Percentiles rank a stretch among this genome's conserved stretches.
Conservation (phyloP, 2,113 vertebrate genomes). For the Corvus hawaiiensis region DNA sequence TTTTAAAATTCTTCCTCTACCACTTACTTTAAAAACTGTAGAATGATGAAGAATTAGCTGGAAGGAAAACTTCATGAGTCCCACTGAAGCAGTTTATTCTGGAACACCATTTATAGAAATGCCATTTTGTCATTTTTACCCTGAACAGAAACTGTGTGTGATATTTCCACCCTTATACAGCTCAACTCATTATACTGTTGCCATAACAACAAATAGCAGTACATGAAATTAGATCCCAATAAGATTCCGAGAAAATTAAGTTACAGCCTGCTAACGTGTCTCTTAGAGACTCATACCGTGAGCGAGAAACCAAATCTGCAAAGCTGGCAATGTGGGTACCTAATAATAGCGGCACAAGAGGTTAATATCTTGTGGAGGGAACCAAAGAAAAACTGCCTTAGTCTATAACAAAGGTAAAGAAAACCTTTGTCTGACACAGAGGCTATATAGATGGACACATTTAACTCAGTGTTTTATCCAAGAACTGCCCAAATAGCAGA, state of each 20-base stretch:
- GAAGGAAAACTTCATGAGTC: constrained; percentile 48
- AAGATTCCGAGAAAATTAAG: constrained; percentile 69
- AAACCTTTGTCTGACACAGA: background rate
- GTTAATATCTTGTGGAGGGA: background rate
- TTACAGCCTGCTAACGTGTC: constrained; percentile 58
- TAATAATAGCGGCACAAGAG: background rate
- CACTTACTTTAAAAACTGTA: constrained; percentile 4
- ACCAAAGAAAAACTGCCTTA: background rate
- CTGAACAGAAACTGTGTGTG: constrained; percentile 66
- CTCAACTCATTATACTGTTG: constrained; percentile 68
- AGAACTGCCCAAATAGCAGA: background rate
- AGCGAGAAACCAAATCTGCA: constrained; percentile 32
- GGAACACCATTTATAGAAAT: constrained; percentile 69
- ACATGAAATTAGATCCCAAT: constrained; percentile 69
- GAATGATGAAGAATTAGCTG: constrained; percentile 40
- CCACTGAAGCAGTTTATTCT: constrained; percentile 49
- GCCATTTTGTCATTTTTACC: constrained; percentile 65
- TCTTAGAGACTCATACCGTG: constrained; percentile 11
- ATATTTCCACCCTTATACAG: constrained; percentile 72
- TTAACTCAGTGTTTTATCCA: background rate
- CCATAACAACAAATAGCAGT: constrained; percentile 76
- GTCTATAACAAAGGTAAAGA: background rate
- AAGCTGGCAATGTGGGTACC: background rate
- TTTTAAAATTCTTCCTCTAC: background rate
- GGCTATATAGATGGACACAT: background rate